Percentiles rank a stretch among this genome's conserved stretches.
Evolutionary conservation across 1,140 invertebrate genomes (phyloP).

Genomic region (Thrips palmi): DNA sequence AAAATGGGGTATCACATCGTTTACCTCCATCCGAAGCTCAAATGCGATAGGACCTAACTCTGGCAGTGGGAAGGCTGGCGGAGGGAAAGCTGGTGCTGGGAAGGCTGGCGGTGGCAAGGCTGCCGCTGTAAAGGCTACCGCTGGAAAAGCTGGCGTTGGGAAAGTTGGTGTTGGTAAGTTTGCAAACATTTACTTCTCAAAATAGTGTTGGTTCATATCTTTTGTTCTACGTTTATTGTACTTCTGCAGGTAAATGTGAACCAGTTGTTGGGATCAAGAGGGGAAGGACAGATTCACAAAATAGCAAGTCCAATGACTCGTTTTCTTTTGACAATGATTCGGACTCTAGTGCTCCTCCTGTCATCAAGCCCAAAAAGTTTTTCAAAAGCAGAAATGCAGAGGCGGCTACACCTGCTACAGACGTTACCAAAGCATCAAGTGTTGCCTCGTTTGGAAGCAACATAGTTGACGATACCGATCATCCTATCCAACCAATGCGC

Average conservation of each 20-base stretch:
- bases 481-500: constrained; percentile 7
- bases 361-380: constrained; percentile 70
- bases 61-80: too few species aligned
- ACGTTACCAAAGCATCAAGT: constrained; percentile 22
- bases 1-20: constrained; percentile 85
- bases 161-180: constrained; percentile 16
- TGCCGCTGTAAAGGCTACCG: too few species aligned
- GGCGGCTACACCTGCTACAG: constrained; percentile 14
- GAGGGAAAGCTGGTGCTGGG: too few species aligned
- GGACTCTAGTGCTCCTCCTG: constrained; percentile 23
- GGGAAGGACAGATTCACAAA: background rate
- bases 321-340: constrained; percentile 26
- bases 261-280: too few species aligned
- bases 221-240: too few species aligned
- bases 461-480: too few species aligned
- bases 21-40: constrained; percentile 68
- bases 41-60: constrained; percentile 23
- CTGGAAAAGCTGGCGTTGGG: too few species aligned
- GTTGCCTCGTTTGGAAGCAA: too few species aligned
- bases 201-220: too few species aligned
- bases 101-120: too few species aligned
- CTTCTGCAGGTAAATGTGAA: too few species aligned
- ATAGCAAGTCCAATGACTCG: constrained; percentile 20
- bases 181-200: too few species aligned
- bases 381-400: constrained; percentile 68